These are phyloP conservation scores for Achroia grisella DNA, from an alignment of 1,140 invertebrate species.

Conservation along the genomic window DNA sequence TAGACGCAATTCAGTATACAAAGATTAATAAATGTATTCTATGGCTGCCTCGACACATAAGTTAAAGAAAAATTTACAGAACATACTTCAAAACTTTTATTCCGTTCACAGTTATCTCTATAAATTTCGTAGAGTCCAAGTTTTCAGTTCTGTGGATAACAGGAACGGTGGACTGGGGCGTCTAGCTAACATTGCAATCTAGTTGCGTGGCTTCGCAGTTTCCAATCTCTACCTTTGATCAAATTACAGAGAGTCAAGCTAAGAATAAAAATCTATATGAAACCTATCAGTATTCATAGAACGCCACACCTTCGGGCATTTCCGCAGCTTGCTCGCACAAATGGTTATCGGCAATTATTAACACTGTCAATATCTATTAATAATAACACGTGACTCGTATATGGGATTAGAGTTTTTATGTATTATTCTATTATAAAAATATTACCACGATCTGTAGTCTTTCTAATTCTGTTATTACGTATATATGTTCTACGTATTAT, in stretches of 20 bases:
- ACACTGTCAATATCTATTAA: conserved; percentile 5
- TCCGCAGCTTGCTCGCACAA: conserved; percentile 8
- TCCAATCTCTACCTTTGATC: conserved; percentile 5
- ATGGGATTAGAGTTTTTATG: background rate
- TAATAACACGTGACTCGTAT: conserved; percentile 3
- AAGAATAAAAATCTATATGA: too few relatives aligned
- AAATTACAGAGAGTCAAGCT: background rate
- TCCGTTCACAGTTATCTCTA: background rate
- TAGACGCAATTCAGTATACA: too few relatives aligned
- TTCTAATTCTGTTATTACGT: too few relatives aligned
- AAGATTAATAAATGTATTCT: too few relatives aligned
- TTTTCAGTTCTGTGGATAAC: background rate
- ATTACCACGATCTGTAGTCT: too few relatives aligned
- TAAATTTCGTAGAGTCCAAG: background rate
- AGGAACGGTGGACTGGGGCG: background rate
- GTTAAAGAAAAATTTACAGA: too few relatives aligned
- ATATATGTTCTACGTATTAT: too few relatives aligned
- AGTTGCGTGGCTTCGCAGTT: background rate
- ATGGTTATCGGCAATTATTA: conserved; percentile 6
- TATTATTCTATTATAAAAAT: too few relatives aligned
- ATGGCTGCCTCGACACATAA: too few relatives aligned
- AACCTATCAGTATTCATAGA: conserved; percentile 20
- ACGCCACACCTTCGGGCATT: conserved; percentile 12
- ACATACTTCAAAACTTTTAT: too few relatives aligned
- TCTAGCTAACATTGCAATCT: background rate